Percentiles rank a stretch among this genome's conserved stretches.
Conservation (phyloP, 1,140 invertebrate genomes). For the Cotesia vestalis region DNA sequence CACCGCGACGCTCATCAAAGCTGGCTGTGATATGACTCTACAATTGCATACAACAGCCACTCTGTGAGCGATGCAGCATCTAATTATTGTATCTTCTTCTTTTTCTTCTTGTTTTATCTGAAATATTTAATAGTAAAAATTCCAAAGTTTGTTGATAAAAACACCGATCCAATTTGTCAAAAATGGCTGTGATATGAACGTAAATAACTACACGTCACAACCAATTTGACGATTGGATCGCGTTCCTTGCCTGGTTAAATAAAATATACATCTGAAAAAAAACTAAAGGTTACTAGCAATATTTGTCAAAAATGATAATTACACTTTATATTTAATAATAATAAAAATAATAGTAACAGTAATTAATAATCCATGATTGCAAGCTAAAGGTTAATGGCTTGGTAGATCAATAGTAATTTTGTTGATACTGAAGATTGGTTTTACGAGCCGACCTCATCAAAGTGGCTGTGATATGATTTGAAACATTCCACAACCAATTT, state of each 20-base stretch:
- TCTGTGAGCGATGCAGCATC: conserved; percentile 70
- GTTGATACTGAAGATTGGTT: conserved; percentile 53
- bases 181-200: conserved; percentile 89
- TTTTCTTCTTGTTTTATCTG: conserved; percentile 21
- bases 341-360: too few species aligned
- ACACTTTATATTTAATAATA: too few species aligned
- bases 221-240: conserved; percentile 78
- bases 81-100: conserved; percentile 31
- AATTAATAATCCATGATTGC: not conserved
- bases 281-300: too few species aligned
- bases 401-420: not conserved
- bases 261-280: not conserved
- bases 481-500: conserved; percentile 79
- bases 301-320: too few species aligned
- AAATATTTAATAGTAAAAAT: conserved; percentile 1
- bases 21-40: conserved; percentile 78
- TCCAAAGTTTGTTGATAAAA: conserved; percentile 45
- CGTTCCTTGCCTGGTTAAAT: conserved; percentile 44
- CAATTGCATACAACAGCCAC: conserved; percentile 71
- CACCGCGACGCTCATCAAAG: conserved; percentile 80
- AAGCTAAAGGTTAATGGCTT: not conserved
- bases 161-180: conserved; percentile 78
- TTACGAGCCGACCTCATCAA: conserved; percentile 75
- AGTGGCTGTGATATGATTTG: conserved; percentile 81
- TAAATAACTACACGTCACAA: conserved; percentile 78